Base-by-base conservation (phyloP, 2,888 invertebrate genomes). In the Drosophila paranaensis region DNA sequence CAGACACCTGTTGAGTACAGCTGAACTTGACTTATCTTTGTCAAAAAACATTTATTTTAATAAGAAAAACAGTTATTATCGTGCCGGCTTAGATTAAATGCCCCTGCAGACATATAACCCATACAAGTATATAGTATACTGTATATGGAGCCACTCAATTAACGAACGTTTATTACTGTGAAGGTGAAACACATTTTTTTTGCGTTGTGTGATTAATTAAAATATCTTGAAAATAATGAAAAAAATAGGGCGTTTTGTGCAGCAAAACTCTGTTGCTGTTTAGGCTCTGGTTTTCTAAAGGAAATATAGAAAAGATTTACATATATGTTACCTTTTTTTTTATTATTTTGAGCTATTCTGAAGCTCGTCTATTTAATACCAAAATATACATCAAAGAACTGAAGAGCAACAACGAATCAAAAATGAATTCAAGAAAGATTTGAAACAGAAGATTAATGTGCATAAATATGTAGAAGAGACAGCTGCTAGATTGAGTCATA, bases 61-160 rank as follows among this genome's bases (percentile, higher is more conserved):
- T 48, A 46, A 48, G 39, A 30, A 58, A 14, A 58, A 48, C 58
- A 40, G 39, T 40, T 58, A 30, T 48, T 48, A 58, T 58, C 58
- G 39, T 16, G 46, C 39, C 9, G 30, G 13, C 48, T 39, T 40
- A 58, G 58, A 58, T 58, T 58, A 58, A 48, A 39, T n/a, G 30
- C 13, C 9, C 9, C 25, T 48, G 46, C 46, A 58, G 27, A 48
- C 30, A 48, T 58, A n/a, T 39, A 43, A 27, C 27, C 3, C 27
- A 14, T 33, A 16, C 33, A 33, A 20, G 1, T 10, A 39, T 39
- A 53, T 25, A 37, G 3, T 48, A 30, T n/a, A n/a, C n/a, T n/a
- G n/a, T 33, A 50, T 33, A 50, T 35, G 14, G 27, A 35, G 16
- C 8, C 16, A 50, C 13, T 50, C 33, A 16, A 48, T 48, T 45